Evolutionary conservation across 2,113 vertebrate species (phyloP).

Genomic region (Anarrhichthys ocellatus): DNA sequence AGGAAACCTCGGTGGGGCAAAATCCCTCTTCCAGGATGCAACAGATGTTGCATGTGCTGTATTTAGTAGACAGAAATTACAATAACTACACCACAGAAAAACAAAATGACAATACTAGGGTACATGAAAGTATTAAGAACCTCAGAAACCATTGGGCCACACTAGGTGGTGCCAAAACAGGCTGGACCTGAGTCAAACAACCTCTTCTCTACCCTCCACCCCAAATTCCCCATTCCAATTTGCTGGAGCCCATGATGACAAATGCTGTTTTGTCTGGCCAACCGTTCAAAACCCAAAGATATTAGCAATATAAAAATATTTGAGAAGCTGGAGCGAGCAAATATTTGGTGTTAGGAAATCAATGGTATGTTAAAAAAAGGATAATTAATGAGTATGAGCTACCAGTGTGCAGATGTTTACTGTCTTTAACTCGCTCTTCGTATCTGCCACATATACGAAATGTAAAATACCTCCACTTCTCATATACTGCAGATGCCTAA

Average conservation of each 20-base stretch:
- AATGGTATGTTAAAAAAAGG: background rate
- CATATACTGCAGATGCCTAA: conserved; percentile 42
- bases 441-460: background rate
- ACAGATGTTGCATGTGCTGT: background rate
- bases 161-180: background rate
- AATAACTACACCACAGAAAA: background rate
- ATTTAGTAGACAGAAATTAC: background rate
- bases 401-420: background rate
- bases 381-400: background rate
- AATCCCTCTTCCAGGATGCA: background rate
- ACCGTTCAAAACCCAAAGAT: background rate
- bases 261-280: background rate
- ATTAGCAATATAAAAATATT: background rate
- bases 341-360: background rate
- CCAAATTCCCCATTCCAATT: background rate
- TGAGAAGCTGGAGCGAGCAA: background rate
- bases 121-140: background rate
- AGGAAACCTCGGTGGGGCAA: background rate
- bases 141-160: background rate
- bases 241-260: too few relatives aligned
- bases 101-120: background rate
- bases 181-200: background rate
- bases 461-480: conserved; percentile 45
- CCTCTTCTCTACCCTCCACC: background rate
- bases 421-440: background rate